phyloP scores from a whole-genome alignment of 2,113 vertebrate species.

The Podarcis raffonei region DNA sequence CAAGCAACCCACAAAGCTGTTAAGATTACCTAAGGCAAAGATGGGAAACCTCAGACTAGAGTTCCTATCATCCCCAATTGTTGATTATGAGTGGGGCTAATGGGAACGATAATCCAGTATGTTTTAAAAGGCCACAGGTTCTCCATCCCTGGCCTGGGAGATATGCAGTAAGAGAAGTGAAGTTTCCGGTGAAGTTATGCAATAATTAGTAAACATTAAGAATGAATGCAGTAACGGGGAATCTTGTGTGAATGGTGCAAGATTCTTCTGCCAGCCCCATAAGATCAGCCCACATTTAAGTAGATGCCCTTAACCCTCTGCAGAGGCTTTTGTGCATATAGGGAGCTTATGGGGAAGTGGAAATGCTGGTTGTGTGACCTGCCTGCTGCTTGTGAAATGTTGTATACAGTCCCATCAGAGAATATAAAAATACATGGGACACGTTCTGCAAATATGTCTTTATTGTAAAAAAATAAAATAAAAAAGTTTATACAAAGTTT shows the following conservation, averaged over 20 bases:
- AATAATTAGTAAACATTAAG: background rate
- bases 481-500: constrained; percentile 37
- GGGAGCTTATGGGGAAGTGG: too few relatives aligned
- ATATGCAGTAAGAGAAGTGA: background rate
- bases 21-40: background rate
- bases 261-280: too few relatives aligned
- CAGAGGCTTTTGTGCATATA: too few relatives aligned
- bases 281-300: background rate
- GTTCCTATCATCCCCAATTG: background rate
- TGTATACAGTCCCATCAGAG: background rate
- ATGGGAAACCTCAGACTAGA: background rate
- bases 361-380: too few relatives aligned
- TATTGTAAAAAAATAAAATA: constrained; percentile 59
- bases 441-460: constrained; percentile 43
- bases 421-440: background rate
- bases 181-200: background rate
- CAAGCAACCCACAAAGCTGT: background rate
- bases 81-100: background rate
- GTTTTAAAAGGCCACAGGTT: background rate
- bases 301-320: background rate
- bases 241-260: too few relatives aligned
- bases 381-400: background rate
- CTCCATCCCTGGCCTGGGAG: background rate
- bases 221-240: background rate
- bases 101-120: background rate